Conservation (phyloP, 2,797 vertebrate genomes). For the Oceanodroma leucorhoa region DNA sequence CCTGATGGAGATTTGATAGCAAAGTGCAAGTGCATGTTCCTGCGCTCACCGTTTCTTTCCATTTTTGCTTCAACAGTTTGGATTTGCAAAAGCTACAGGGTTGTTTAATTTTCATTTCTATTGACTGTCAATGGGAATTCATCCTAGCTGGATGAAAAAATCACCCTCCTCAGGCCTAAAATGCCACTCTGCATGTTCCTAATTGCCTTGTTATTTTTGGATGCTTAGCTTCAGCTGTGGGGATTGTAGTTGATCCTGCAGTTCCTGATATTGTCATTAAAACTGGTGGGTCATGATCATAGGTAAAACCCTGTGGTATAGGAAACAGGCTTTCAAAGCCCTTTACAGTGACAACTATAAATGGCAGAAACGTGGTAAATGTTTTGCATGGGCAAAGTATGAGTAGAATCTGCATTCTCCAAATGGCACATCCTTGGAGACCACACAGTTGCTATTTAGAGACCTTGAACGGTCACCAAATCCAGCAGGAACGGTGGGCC, state of each 20-base stretch:
- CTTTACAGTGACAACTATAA: neutral
- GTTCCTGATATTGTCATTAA: neutral
- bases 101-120: neutral
- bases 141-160: neutral
- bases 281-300: neutral
- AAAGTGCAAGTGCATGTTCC: neutral
- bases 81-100: neutral
- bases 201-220: slow-evolving; percentile 44
- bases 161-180: neutral
- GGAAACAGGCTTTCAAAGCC: neutral
- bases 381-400: neutral
- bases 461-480: neutral
- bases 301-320: neutral
- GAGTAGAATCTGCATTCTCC: neutral
- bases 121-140: neutral
- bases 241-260: neutral
- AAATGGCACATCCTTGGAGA: neutral
- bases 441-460: slow-evolving; percentile 3
- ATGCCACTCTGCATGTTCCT: slow-evolving; percentile 4
- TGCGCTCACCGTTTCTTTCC: neutral
- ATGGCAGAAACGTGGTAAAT: neutral
- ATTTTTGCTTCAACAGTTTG: neutral
- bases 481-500: neutral
- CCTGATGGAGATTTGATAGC: neutral
- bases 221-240: neutral